Conservation (phyloP, 2,888 invertebrate species). For the Trachelus troglodyta region DNA sequence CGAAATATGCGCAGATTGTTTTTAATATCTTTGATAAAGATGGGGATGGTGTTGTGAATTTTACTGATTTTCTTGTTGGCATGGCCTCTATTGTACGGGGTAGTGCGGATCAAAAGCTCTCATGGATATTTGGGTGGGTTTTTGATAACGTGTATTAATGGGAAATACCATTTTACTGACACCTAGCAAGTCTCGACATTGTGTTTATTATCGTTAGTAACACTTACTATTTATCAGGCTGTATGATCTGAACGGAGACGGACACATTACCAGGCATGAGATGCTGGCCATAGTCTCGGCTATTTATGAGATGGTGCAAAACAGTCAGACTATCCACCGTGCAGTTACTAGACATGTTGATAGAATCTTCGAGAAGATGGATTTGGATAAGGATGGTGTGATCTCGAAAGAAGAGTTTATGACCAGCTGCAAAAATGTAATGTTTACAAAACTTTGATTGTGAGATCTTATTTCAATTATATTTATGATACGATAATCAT, state of each 20-base stretch:
- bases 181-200: background rate
- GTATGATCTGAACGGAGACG: constrained; percentile 57
- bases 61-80: constrained; percentile 48
- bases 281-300: constrained; percentile 52
- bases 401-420: constrained; percentile 57
- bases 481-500: background rate
- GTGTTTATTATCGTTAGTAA: background rate
- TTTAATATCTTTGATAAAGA: constrained; percentile 56
- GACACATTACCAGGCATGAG: constrained; percentile 55
- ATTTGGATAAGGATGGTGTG: constrained; percentile 53
- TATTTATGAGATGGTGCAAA: constrained; percentile 55
- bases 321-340: constrained; percentile 37
- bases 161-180: background rate
- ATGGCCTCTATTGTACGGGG: constrained; percentile 52
- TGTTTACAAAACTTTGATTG: background rate
- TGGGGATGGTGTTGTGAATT: constrained; percentile 53
- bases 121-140: constrained; percentile 57
- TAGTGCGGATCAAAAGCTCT: constrained; percentile 49
- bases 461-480: background rate
- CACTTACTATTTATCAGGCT: constrained; percentile 35
- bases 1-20: constrained; percentile 55
- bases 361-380: constrained; percentile 56
- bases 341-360: constrained; percentile 51
- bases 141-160: background rate
- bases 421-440: constrained; percentile 54